phyloP scores from a whole-genome alignment of 2,113 vertebrate species.

The Sphaerodactylus townsendi region DNA sequence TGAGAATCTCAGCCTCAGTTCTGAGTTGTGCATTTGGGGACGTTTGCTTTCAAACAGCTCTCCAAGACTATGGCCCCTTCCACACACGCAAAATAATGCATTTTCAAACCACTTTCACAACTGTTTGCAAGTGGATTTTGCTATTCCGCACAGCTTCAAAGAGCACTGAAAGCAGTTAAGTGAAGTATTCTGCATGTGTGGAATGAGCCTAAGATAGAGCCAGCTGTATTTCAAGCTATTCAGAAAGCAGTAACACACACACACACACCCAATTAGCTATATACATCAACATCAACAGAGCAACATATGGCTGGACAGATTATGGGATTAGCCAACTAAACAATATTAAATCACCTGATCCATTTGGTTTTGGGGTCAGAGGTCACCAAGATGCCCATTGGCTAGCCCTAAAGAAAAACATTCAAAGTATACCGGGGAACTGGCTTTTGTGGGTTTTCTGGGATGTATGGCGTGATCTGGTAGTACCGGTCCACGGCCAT shows the following conservation, averaged over 20 bases:
- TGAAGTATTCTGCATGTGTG: too few species aligned
- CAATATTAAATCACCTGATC: conserved; percentile 78
- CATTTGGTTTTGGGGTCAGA: not conserved
- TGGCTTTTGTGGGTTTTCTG: too few species aligned
- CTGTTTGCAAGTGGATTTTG: too few species aligned
- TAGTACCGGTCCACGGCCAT: too few species aligned
- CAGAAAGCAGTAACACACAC: conserved; percentile 1
- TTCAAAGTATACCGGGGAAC: too few species aligned
- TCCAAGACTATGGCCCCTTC: conserved; percentile 21
- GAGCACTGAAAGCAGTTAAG: too few species aligned
- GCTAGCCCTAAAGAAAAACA: conserved; percentile 17
- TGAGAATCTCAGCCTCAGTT: not conserved
- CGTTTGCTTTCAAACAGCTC: not conserved
- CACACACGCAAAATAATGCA: too few species aligned
- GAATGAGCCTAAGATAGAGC: too few species aligned
- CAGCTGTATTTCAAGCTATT: conserved; percentile 27
- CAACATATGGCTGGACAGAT: conserved; percentile 84
- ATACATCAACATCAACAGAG: conserved; percentile 54
- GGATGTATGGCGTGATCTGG: too few species aligned
- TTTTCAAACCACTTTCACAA: too few species aligned
- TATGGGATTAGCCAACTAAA: conserved; percentile 85
- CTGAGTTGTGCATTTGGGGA: not conserved
- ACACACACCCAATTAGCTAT: not conserved
- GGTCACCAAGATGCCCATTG: conserved; percentile 10
- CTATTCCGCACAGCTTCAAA: too few species aligned